Evolutionary conservation across 2,113 vertebrate genomes (phyloP), one percentile per base, ranked within the genome.

Genomic region (Eonycteris spelaea): DNA sequence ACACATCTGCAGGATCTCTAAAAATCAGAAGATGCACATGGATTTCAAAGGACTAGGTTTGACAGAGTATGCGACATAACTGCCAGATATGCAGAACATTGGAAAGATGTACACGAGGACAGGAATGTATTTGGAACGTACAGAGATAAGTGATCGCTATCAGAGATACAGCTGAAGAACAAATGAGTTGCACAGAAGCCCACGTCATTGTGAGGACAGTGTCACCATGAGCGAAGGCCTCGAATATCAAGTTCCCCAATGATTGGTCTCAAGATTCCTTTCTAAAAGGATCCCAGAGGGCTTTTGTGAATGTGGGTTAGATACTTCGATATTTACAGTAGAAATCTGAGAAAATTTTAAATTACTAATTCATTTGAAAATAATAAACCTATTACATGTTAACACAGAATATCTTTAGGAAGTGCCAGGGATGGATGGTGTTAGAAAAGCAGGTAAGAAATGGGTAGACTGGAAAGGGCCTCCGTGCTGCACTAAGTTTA

Each of bases 1-100:
- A 98, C 87, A 98, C 92, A 0, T 99, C 99, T 0, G 99, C 99
- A 0, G 99, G 99, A 96, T 99, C 99, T 97, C 99, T 99, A 97
- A 3, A 78, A 38, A 35, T 63, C 91, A 30, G 55, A n/a, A 91
- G 45, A 86, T 5, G 40, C 18, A 35, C 0, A 61, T 0, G 2
- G 45, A 63, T 84, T 75, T 96, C 74, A 86, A 40, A 45, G 93
- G 43, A 40, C 28, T 28, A 7, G 48, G 2, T 57, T 91, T 78
- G 63, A 45, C 59, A 90, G 77, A 79, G 18, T 30, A 80, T 26
- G 38, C 30, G 70, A 14, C 8, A 16, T 7, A 61, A 35, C 24
- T 40, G n/a, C 33, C 74, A 78, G 28, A 24, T 33, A 16, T 1
- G 12, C 1, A 68, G 19, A 61, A 55, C 26, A 7, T 1, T 7